Evolutionary conservation across 2,888 invertebrate species (phyloP).

Genomic region (Capitulum mitella): DNA sequence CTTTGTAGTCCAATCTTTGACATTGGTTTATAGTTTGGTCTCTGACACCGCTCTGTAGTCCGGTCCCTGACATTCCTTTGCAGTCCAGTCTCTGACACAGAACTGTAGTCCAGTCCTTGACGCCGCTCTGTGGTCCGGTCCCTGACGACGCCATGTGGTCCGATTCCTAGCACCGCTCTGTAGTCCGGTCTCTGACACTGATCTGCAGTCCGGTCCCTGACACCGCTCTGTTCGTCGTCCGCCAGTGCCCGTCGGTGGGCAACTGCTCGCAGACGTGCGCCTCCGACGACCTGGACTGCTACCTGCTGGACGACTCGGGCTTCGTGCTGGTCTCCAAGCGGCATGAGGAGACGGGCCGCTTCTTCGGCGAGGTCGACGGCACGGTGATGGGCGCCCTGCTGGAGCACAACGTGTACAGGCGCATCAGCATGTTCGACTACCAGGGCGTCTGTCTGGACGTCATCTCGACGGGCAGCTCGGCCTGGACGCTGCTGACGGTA

Average conservation of each 20-base stretch:
- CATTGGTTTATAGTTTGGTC: too few species aligned
- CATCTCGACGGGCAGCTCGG: conserved; percentile 29
- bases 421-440: conserved; percentile 77
- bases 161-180: too few species aligned
- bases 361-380: conserved; percentile 90
- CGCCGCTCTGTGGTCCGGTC: too few species aligned
- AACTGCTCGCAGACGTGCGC: conserved; percentile 63
- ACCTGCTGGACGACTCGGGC: conserved; percentile 88
- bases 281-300: conserved; percentile 81
- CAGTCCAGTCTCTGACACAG: too few species aligned
- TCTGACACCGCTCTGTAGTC: too few species aligned
- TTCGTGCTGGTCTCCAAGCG: conserved; percentile 86
- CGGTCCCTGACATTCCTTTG: too few species aligned
- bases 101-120: too few species aligned
- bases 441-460: conserved; percentile 74
- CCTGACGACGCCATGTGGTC: too few species aligned
- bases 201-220: too few species aligned
- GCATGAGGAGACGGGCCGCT: conserved; percentile 75
- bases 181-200: too few species aligned
- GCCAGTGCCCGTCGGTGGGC: not conserved
- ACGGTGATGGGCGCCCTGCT: conserved; percentile 86
- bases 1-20: too few species aligned
- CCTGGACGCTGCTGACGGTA: conserved; percentile 34
- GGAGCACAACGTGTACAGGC: conserved; percentile 81
- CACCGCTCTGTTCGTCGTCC: too few species aligned